Evolutionary conservation across 2,888 invertebrate species (phyloP).

Genomic region (Ormyrus pomaceus): DNA sequence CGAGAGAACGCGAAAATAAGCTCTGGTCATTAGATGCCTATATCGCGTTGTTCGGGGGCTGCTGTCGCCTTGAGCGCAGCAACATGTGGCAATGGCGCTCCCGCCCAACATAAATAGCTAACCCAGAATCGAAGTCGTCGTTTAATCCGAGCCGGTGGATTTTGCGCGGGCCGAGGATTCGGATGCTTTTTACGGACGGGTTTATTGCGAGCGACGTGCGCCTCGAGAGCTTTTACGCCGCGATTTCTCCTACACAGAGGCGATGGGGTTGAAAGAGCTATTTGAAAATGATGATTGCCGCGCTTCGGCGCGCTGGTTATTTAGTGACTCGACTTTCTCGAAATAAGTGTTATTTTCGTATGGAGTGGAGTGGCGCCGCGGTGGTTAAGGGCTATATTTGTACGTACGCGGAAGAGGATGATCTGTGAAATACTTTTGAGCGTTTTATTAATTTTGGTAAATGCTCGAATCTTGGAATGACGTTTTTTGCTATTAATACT

Average conservation of each 20-base stretch:
- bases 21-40: not conserved
- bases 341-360: conserved; percentile 14
- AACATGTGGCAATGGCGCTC: conserved; percentile 62
- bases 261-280: no score
- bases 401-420: not conserved
- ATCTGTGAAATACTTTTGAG: no score
- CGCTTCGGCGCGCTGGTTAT: not conserved
- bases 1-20: not conserved
- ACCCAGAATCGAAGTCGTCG: conserved; percentile 63
- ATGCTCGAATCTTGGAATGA: no score
- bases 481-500: no score
- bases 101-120: conserved; percentile 66
- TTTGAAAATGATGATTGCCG: not conserved
- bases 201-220: no score
- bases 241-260: no score
- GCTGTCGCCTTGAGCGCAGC: conserved; percentile 22
- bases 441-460: no score
- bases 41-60: no score
- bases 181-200: no score
- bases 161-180: no score
- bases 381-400: not conserved
- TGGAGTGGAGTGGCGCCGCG: not conserved
- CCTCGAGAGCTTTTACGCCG: not conserved
- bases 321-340: not conserved
- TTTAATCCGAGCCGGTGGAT: no score